Evolutionary conservation across 2,888 invertebrate genomes (phyloP), one percentile per base, ranked within the genome.

Genomic region (Acleris holmiana): DNA sequence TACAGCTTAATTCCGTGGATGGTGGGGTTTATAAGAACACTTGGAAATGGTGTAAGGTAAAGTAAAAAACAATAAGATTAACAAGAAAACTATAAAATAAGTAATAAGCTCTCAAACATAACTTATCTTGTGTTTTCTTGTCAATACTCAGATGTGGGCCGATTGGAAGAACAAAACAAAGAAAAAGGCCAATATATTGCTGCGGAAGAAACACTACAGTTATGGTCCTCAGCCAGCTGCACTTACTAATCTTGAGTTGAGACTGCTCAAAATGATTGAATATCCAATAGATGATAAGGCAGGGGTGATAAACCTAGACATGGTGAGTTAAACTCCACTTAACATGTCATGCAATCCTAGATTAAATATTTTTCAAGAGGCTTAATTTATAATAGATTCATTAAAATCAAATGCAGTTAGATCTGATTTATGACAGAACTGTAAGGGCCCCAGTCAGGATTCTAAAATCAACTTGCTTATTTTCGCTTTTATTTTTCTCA

Each of bases 91-190:
- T 23, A 23, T 23, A 4, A 35, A 0, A 35, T 3, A 13, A 3
- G 0, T 0, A 35, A 13, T 35, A 3, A 13, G 35, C 10, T 35
- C 13, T 1, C 13, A 47, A 47, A 19, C 19, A 0, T 19, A 8
- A 10, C 10, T 35, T n/a, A n/a, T n/a, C n/a, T n/a, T n/a, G 3
- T 1, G 0, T 13, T 35, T 10, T 19, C 19, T 10, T 47, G 19
- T 47, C 15, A 47, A 47, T 19, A 4, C 76, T n/a, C 67, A 82
- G 82, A 77, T 77, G 75, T 82, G 80, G 83, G 74, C 83, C 5
- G 82, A 82, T 53, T 82, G 82, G 82, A 82, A 82, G 64, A 78
- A 74, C 17, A 82, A 80, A 68, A 78, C 82, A 5, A 78, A 79
- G 65, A 79, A 76, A 57, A 82, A 82, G 76, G 83, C 82, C 5